These are phyloP conservation scores for Exocentrus adspersus DNA, from an alignment of 2,888 invertebrate species.

Conservation along the genomic window DNA sequence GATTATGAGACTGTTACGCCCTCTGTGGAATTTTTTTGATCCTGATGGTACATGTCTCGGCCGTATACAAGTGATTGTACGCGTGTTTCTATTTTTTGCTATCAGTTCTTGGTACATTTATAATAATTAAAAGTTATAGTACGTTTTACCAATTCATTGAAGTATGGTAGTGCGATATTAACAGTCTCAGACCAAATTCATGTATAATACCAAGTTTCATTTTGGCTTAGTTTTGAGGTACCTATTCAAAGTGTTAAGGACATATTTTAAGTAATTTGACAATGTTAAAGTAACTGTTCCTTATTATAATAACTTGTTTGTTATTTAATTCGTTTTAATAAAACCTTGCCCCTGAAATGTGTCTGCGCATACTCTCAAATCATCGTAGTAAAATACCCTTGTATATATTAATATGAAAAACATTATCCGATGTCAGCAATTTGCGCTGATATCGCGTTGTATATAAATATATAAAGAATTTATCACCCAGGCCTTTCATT, in stretches of 20 bases:
- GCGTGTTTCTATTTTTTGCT: not conserved
- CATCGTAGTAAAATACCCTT: not conserved
- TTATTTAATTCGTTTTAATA: no score
- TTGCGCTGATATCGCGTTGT: not conserved
- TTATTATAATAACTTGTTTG: no score
- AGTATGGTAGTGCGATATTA: no score
- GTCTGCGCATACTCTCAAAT: not conserved
- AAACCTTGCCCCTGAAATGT: no score
- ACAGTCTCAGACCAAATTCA: no score
- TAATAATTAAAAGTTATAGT: no score
- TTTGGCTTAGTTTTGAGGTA: no score
- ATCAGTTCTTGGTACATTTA: not conserved
- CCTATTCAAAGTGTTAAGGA: not conserved
- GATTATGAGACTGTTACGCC: not conserved
- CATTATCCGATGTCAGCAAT: constrained; percentile 2
- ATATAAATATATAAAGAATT: constrained; percentile 1
- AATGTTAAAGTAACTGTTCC: no score
- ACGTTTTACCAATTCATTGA: no score
- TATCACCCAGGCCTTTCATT: constrained; percentile 17
- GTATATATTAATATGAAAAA: not conserved
- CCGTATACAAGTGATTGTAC: not conserved
- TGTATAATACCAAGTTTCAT: no score
- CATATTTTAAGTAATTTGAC: no score
- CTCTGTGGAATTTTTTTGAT: not conserved
- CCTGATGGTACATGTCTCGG: not conserved